phyloP scores from a whole-genome alignment of 2,113 vertebrate genomes.

The Ciconia maguari region DNA sequence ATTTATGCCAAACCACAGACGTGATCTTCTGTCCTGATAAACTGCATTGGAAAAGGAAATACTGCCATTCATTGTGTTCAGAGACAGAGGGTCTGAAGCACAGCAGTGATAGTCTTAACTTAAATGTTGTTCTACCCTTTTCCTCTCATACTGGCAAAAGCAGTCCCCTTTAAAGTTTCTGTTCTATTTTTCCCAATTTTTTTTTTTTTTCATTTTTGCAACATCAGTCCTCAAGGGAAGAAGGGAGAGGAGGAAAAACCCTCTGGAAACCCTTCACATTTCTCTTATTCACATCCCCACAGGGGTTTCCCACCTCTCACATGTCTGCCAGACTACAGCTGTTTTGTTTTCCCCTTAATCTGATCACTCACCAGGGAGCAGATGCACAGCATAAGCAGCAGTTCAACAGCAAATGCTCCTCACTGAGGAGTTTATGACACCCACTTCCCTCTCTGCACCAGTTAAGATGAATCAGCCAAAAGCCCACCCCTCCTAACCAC shows the following conservation, averaged over 20 bases:
- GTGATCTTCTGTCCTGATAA: background rate
- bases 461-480: background rate
- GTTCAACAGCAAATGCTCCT: background rate
- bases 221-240: background rate
- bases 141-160: background rate
- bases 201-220: background rate
- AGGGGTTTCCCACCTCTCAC: background rate
- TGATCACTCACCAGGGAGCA: background rate
- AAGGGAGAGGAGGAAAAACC: background rate
- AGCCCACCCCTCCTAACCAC: background rate
- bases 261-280: background rate
- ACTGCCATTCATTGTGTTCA: accelerated
- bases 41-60: accelerated
- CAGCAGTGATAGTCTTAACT: background rate
- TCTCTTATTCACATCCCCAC: background rate
- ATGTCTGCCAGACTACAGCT: background rate
- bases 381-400: background rate
- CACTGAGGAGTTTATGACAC: background rate
- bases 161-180: background rate
- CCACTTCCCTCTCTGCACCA: background rate
- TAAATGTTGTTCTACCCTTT: background rate
- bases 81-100: background rate
- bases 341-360: background rate
- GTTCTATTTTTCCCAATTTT: accelerated
- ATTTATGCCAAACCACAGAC: background rate